Percentiles rank a stretch among this genome's conserved stretches.
Evolutionary conservation across 30 jellyfish, hydroid and myxozoan species (phyloP).

Genomic region (Chrysaora quinquecirrha): DNA sequence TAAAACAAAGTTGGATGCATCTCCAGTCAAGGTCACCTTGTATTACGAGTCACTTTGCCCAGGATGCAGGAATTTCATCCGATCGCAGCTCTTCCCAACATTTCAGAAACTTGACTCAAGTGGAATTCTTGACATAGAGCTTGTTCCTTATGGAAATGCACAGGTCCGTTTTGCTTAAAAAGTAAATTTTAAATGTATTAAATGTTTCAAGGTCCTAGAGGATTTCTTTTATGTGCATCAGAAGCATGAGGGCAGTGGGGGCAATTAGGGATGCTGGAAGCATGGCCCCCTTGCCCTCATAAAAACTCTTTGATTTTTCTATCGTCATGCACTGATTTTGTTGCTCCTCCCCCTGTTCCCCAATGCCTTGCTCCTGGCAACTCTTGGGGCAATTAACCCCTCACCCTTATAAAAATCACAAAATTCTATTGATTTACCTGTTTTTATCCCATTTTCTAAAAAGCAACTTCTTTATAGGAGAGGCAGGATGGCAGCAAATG

Average conservation of each 20-base stretch:
- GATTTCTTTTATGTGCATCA: no score
- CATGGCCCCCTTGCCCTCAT: not conserved
- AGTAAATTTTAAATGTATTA: not conserved
- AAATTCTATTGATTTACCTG: not conserved
- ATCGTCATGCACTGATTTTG: not conserved
- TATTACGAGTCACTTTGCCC: conserved; percentile 87
- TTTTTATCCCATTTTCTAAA: not conserved
- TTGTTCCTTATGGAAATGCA: conserved; percentile 94
- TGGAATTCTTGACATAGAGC: conserved; percentile 74
- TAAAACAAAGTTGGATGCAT: conserved; percentile 19
- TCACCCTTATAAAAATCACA: no score
- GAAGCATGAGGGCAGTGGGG: not conserved
- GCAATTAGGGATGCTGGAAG: not conserved
- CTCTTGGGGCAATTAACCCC: no score
- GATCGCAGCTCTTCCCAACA: conserved; percentile 81
- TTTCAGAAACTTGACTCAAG: conserved; percentile 56
- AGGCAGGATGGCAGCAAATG: conserved; percentile 71
- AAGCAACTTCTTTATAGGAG: conserved; percentile 34
- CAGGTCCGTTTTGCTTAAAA: no score
- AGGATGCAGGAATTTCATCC: conserved; percentile 77
- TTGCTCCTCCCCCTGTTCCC: no score
- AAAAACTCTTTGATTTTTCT: no score
- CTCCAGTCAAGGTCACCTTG: conserved; percentile 73
- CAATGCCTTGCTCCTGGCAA: no score
- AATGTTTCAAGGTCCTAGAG: not conserved